A percentile compares a stretch with the other conserved stretches of the same genome.
Conservation (phyloP, 2,113 vertebrate species). For the Stercorarius parasiticus region DNA sequence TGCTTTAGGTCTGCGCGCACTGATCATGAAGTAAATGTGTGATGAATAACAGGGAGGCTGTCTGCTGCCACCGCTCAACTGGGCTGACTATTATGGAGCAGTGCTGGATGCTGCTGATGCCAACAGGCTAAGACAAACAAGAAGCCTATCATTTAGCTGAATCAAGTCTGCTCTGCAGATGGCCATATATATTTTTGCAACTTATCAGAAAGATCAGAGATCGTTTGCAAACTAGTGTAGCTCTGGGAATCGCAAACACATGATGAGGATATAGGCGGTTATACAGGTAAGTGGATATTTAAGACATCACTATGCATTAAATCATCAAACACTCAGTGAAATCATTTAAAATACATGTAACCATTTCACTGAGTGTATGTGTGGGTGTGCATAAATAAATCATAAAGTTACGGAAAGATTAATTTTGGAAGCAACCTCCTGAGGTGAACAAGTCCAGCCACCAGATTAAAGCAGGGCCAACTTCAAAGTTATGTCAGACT, state of each 20-base stretch:
- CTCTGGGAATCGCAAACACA: not conserved
- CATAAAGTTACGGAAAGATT: not conserved
- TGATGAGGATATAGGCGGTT: not conserved
- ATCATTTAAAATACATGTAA: not conserved
- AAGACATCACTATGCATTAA: not conserved
- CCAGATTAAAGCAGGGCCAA: not conserved
- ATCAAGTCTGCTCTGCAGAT: not conserved
- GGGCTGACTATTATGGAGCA: not conserved
- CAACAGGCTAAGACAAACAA: not conserved
- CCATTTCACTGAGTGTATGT: not conserved
- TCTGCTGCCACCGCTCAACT: not conserved
- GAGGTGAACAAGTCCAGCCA: not conserved
- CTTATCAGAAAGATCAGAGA: not conserved
- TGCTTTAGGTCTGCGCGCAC: not conserved
- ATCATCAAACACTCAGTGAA: not conserved
- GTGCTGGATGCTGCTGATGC: not conserved
- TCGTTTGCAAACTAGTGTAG: not conserved
- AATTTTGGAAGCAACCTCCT: not conserved
- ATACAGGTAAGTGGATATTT: not conserved
- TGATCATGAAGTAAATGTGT: not conserved
- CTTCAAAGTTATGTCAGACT: slow-evolving; percentile 21
- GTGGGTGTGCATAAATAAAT: slow-evolving; percentile 34
- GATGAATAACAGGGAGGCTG: not conserved
- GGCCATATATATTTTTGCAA: not conserved
- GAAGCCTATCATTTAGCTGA: not conserved